Evolutionary conservation across 2,888 invertebrate genomes (phyloP).

Genomic region (Andricus curvator): DNA sequence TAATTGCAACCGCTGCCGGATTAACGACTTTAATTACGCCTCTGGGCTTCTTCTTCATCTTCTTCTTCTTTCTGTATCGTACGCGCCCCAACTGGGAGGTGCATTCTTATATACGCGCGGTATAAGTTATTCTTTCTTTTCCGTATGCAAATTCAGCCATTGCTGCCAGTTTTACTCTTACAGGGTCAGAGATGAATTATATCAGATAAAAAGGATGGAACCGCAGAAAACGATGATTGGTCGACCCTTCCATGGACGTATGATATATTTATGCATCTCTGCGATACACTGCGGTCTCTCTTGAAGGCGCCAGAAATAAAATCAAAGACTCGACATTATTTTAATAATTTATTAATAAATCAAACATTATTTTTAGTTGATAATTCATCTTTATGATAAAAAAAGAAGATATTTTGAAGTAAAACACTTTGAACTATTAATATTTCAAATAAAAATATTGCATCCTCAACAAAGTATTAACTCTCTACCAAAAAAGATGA

Average conservation of each 20-base stretch:
- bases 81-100: neutral
- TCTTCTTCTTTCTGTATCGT: slow-evolving; percentile 48
- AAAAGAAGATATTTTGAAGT: too few relatives aligned
- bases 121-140: slow-evolving; percentile 48
- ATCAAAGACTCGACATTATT: neutral
- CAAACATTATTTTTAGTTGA: too few relatives aligned
- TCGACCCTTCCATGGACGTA: neutral
- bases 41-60: slow-evolving; percentile 47
- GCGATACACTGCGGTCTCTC: neutral
- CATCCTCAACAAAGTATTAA: too few relatives aligned
- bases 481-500: too few relatives aligned
- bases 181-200: slow-evolving; percentile 55
- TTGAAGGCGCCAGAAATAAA: neutral
- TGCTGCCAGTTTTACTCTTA: slow-evolving; percentile 56
- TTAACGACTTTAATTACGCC: slow-evolving; percentile 67
- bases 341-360: too few relatives aligned
- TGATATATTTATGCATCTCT: neutral
- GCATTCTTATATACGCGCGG: slow-evolving; percentile 35
- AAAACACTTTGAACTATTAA: too few relatives aligned
- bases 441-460: too few relatives aligned
- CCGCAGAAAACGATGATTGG: neutral
- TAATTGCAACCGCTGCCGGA: slow-evolving; percentile 67
- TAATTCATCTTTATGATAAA: too few relatives aligned
- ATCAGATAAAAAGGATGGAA: slow-evolving; percentile 6
- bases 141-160: slow-evolving; percentile 54